Evolutionary conservation across 2,797 vertebrate genomes (phyloP).

Genomic region (Microcaecilia unicolor): DNA sequence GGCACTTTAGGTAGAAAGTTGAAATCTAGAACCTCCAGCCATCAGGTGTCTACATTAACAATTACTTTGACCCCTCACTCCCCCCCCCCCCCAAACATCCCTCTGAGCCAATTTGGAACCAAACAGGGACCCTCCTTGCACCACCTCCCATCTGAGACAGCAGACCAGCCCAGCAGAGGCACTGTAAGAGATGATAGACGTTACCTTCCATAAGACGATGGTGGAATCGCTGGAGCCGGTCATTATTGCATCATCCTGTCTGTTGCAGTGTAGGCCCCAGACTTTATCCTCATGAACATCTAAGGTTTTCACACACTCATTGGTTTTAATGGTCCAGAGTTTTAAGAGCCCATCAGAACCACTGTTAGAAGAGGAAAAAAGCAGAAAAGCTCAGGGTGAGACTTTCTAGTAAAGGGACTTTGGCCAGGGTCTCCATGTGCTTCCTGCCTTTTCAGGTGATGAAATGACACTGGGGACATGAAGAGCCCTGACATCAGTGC

Average conservation of each 20-base stretch:
- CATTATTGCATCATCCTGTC: conserved; percentile 67
- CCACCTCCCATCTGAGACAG: background rate
- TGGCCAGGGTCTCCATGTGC: too few relatives aligned
- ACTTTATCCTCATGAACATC: conserved; percentile 90
- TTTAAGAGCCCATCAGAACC: conserved; percentile 90
- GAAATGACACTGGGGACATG: background rate
- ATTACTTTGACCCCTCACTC: too few relatives aligned
- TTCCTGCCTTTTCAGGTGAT: too few relatives aligned
- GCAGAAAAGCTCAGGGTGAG: background rate
- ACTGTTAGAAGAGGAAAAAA: conserved; percentile 39
- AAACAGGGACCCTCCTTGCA: too few relatives aligned
- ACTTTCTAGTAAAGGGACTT: too few relatives aligned
- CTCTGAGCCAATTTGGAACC: too few relatives aligned
- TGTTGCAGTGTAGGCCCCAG: conserved; percentile 85
- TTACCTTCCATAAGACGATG: conserved; percentile 81
- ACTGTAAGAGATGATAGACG: fast-evolving
- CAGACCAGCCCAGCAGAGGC: too few relatives aligned
- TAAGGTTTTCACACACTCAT: conserved; percentile 85
- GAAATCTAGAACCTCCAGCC: too few relatives aligned
- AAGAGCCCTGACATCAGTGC: too few relatives aligned
- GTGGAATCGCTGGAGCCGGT: conserved; percentile 81
- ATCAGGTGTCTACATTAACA: too few relatives aligned
- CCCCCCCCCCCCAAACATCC: too few relatives aligned
- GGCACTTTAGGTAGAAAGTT: too few relatives aligned
- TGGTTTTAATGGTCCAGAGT: conserved; percentile 94